Base-by-base conservation (phyloP, 1,140 invertebrate genomes). In the Phocides pigmalion region DNA sequence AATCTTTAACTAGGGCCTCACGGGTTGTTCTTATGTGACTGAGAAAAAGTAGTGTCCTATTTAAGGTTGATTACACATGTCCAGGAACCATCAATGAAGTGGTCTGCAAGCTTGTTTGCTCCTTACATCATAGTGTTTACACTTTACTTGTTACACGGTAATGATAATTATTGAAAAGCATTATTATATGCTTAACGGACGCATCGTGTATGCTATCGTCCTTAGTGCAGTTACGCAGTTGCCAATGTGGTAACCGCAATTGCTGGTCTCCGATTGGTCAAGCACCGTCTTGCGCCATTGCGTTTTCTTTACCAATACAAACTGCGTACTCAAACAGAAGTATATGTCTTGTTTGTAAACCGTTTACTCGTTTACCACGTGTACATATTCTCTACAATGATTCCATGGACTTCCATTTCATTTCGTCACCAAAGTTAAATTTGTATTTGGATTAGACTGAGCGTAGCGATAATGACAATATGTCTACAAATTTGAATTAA, bases 271-370 rank as follows among this genome's bases (percentile, higher is more conserved):
- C 35, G 56, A 56, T 62, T 64, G 67, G 62, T 69, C 67, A 69
- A 65, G 35, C 53, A 64, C 28, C 35, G 56, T 69, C 56, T 69
- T 69, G 41, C 62, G 50, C 56, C 56, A 69, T 56, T 69, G 62
- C 62, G 47, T 51, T 65, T 69, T 64, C 59, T 61, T 41, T 41
- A 49, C 44, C 16, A 46, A 47, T 53, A 41, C 39, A 37, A 56
- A 56, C 39, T 44, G 14, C 54, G 20, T 58, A 58, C 3, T 44
- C 22, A 44, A 58, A 58, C 54, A 58, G 20, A 32, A 32, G 25
- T 17, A 50, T 12, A 28, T 32, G 22, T 28, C 17, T 46, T 61
- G 54, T 64, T 68, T 58, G 56, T 61, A 54, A 56, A 61, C 39
- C n/a, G 32, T 35, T 16, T 3, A 17, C 15, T 0, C n/a, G 35